A percentile compares a stretch with the other conserved stretches of the same genome.
Evolutionary conservation across 1,140 invertebrate genomes (phyloP).

Genomic region (Choristoneura fumiferana): DNA sequence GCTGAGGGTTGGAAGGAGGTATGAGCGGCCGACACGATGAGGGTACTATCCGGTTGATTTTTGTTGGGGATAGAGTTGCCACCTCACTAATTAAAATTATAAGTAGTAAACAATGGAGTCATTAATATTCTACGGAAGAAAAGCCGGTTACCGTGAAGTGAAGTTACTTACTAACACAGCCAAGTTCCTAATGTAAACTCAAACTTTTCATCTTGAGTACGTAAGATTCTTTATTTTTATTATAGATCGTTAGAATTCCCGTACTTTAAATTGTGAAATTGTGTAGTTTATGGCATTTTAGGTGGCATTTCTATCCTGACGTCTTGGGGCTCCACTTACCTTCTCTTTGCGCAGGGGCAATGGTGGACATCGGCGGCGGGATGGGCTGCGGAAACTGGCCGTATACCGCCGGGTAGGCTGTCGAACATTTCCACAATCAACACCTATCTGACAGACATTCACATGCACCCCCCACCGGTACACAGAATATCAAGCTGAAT

Average conservation of each 20-base stretch:
- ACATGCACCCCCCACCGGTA: conserved; percentile 49
- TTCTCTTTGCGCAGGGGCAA: conserved; percentile 95
- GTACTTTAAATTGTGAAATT: too few relatives aligned
- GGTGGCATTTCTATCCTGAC: background rate
- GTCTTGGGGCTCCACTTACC: conserved; percentile 84
- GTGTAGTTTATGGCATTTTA: too few relatives aligned
- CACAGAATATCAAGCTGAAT: conserved; percentile 35
- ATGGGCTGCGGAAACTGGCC: conserved; percentile 97
- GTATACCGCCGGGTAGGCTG: conserved; percentile 96
- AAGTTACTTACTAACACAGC: background rate
- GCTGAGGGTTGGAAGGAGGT: conserved; percentile 9
- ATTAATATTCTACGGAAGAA: background rate
- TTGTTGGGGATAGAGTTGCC: background rate
- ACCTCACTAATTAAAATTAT: background rate
- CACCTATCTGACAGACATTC: conserved; percentile 59
- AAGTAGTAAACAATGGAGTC: background rate
- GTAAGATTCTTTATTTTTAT: too few relatives aligned
- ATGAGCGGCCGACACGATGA: conserved; percentile 12
- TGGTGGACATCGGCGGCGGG: conserved; percentile 93
- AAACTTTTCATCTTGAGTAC: too few relatives aligned
- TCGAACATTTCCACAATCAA: conserved; percentile 82
- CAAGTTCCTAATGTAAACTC: too few relatives aligned
- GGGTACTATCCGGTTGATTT: conserved; percentile 5
- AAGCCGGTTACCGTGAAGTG: background rate
- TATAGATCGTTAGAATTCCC: too few relatives aligned